Evolutionary conservation across 2,113 vertebrate species (phyloP), one percentile per base, ranked within the genome.

Genomic region (Tamias sibiricus): DNA sequence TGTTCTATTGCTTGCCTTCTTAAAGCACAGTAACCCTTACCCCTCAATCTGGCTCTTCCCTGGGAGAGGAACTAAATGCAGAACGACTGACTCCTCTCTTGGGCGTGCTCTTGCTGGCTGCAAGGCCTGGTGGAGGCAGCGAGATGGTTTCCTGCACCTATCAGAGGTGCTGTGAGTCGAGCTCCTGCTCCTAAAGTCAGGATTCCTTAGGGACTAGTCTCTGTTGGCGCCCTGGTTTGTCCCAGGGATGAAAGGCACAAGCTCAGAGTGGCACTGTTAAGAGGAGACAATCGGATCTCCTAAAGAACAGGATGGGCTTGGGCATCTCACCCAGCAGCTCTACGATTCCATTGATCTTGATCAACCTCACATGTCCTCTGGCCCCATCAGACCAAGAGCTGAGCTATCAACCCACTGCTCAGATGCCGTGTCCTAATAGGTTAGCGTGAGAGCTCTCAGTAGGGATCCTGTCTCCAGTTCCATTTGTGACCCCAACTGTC

Each of bases 361-460:
- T 35, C 0, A 79, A 49, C 35, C 64, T 91, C 49, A 59, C 16
- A 2, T 40, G 24, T 57, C 54, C 32, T 72, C 26, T 49, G 87
- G 69, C 35, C 79, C 37, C 66, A 30, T n/a, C 47, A 59, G 30
- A 44, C 30, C 83, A 87, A 37, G 35, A 83, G 35, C 68, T 80
- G 72, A 95, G 28, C 47, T 32, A 44, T 87, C 68, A 91, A 54
- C 81, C 44, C 62, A 85, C 47, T 94, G 95, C 87, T 95, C 88
- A 95, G 79, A 57, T 59, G 37, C 44, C 26, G 8, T 80, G 49
- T 80, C 47, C 93, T 76, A 44, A 30, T 6, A 83, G 37, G 26
- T 37, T 91, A 47, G 14, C 42, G 4, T 17, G 77, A 68, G n/a
- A 91, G 32, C 47, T 66, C 59, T 28, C 22, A 62, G 1, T 2